Conservation (phyloP, 2,888 invertebrate genomes). For the Kryphioiulus occultus region DNA sequence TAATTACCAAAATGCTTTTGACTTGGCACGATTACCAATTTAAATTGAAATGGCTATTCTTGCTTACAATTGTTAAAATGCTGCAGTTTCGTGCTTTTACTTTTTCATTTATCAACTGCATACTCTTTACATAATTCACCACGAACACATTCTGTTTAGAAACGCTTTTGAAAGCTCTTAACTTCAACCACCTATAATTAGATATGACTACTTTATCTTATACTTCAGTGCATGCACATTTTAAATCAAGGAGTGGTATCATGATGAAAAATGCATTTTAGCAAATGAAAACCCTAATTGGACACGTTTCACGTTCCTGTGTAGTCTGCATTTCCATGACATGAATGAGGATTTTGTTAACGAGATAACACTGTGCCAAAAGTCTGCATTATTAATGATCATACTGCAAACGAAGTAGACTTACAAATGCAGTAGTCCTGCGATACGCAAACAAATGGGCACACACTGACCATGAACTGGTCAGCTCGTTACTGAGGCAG, state of each 20-base stretch:
- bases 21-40: too few species aligned
- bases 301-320: background rate
- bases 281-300: slow-evolving; percentile 14
- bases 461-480: background rate
- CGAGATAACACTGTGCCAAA: slow-evolving; percentile 19
- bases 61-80: too few species aligned
- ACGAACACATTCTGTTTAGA: too few species aligned
- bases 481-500: background rate
- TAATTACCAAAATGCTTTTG: too few species aligned
- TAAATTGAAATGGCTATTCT: too few species aligned
- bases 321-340: background rate
- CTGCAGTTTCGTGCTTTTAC: too few species aligned
- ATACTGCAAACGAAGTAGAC: background rate
- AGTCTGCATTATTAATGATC: background rate
- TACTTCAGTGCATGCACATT: background rate
- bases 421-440: background rate
- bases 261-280: background rate
- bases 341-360: background rate
- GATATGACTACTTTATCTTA: background rate
- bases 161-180: background rate
- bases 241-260: background rate
- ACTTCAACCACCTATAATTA: background rate
- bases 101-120: too few species aligned
- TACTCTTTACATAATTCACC: too few species aligned
- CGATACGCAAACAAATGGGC: background rate